Conservation (phyloP, 2,113 vertebrate genomes). For the Coptodon rendalli region DNA sequence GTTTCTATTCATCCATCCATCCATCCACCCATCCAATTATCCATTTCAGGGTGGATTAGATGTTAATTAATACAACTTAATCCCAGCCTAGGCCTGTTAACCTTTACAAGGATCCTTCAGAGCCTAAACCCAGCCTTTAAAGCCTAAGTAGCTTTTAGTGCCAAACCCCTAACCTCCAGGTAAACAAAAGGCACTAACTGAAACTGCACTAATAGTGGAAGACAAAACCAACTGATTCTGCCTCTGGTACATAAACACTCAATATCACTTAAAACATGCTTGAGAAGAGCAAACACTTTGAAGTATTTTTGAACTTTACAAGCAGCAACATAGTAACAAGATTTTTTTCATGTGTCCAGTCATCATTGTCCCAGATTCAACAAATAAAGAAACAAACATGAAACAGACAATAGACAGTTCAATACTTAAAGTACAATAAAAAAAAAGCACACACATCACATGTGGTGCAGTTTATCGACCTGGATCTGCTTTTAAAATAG, state of each 20-base stretch:
- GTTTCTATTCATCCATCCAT: neutral
- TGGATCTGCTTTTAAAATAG: neutral
- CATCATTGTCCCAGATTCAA: neutral
- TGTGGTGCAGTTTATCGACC: neutral
- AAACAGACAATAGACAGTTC: neutral
- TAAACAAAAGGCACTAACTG: neutral
- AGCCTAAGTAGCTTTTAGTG: fast-evolving
- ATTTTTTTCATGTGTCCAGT: neutral
- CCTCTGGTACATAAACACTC: neutral
- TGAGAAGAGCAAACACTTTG: neutral
- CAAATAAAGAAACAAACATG: neutral
- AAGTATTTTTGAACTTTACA: neutral
- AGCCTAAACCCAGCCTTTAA: neutral
- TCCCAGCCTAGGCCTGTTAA: neutral
- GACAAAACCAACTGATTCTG: neutral
- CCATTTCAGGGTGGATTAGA: neutral
- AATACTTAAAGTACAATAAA: neutral
- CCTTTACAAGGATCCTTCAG: neutral
- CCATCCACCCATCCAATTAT: neutral
- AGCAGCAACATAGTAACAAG: neutral
- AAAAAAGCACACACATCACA: neutral
- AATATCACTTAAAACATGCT: neutral
- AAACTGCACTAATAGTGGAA: neutral
- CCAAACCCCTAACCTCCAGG: neutral
- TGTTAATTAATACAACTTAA: neutral